phyloP scores from a whole-genome alignment of 64 coral and sea anemone species.

The Montipora cactus region DNA sequence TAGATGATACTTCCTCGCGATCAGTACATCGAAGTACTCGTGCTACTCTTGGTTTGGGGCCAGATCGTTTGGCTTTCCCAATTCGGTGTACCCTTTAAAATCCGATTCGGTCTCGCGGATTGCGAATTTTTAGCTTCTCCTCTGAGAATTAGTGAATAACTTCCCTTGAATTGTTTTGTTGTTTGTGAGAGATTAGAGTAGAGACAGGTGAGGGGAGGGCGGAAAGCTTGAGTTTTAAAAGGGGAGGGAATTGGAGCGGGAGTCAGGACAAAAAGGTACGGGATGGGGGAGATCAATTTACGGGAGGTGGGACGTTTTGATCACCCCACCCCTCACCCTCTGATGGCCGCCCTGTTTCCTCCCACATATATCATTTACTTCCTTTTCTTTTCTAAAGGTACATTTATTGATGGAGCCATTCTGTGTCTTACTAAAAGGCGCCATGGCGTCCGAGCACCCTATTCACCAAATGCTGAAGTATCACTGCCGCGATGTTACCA shows the following conservation, averaged over 20 bases:
- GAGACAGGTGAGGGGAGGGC: no score
- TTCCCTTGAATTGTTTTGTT: no score
- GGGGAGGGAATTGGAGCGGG: background rate
- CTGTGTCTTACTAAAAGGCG: slow-evolving; percentile 49
- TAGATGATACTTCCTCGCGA: background rate
- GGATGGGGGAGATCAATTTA: background rate
- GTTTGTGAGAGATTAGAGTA: no score
- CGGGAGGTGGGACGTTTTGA: background rate
- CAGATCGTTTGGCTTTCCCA: no score
- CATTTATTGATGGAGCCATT: slow-evolving; percentile 60
- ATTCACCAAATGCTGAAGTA: slow-evolving; percentile 43
- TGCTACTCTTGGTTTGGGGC: background rate
- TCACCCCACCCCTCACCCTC: no score
- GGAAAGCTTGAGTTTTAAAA: background rate
- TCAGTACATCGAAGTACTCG: background rate
- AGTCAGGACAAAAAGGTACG: background rate
- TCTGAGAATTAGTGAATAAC: no score
- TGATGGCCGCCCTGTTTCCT: background rate
- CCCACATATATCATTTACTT: background rate
- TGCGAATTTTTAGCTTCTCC: no score
- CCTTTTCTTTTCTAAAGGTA: background rate
- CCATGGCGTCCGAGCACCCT: slow-evolving; percentile 34
- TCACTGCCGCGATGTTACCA: slow-evolving; percentile 46
- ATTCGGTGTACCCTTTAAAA: no score
- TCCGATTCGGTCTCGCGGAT: no score